phyloP scores from a whole-genome alignment of 2,113 vertebrate species.

The Oenanthe oenanthe region DNA sequence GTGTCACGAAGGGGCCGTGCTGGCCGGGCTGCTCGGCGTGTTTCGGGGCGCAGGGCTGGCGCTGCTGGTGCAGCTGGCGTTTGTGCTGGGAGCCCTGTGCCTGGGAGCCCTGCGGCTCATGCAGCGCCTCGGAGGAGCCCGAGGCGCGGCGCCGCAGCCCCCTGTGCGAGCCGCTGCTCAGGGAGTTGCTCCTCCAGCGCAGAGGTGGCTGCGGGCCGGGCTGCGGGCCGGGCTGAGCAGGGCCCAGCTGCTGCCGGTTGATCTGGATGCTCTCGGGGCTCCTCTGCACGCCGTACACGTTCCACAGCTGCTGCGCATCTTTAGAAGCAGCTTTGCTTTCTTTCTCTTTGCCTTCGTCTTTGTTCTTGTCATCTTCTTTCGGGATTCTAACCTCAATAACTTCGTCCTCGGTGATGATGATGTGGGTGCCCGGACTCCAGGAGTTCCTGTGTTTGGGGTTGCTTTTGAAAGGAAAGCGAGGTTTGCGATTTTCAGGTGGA shows the following conservation, averaged over 20 bases:
- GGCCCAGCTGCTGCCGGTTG: slow-evolving; percentile 76
- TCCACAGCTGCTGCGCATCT: slow-evolving; percentile 75
- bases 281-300: slow-evolving; percentile 67
- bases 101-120: not conserved
- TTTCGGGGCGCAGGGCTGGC: slow-evolving; percentile 69
- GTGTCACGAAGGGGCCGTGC: slow-evolving; percentile 82
- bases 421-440: slow-evolving; percentile 96
- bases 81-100: slow-evolving; percentile 72
- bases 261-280: slow-evolving; percentile 81
- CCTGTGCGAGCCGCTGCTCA: slow-evolving; percentile 82
- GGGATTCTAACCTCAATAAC: slow-evolving; percentile 94
- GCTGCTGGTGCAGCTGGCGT: slow-evolving; percentile 78
- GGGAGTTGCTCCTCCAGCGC: slow-evolving; percentile 93
- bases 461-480: slow-evolving; percentile 96
- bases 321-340: slow-evolving; percentile 65
- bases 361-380: slow-evolving; percentile 89
- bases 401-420: slow-evolving; percentile 95
- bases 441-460: slow-evolving; percentile 96
- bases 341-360: slow-evolving; percentile 66
- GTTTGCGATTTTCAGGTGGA: slow-evolving; percentile 95
- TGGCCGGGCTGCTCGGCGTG: slow-evolving; percentile 69
- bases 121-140: slow-evolving; percentile 78
- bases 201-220: not conserved
- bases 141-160: slow-evolving; percentile 62
- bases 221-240: not conserved